Evolutionary conservation across 2,888 invertebrate species (phyloP).

Genomic region (Eupeodes luniger): DNA sequence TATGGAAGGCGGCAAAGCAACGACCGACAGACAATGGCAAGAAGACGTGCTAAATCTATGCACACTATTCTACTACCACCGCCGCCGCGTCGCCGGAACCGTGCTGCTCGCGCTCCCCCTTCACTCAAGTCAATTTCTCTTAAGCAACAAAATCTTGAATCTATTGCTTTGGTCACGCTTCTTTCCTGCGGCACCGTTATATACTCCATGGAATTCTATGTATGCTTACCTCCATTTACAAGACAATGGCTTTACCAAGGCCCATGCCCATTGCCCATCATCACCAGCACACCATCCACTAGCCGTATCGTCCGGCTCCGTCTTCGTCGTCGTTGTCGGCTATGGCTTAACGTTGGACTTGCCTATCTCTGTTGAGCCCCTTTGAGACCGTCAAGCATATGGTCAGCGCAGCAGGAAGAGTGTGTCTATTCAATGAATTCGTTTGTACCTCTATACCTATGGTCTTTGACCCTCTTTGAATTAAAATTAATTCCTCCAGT

Average conservation of each 20-base stretch:
- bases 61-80: background rate
- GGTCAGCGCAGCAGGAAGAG: conserved; percentile 22
- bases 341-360: too few relatives aligned
- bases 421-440: conserved; percentile 19
- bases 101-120: background rate
- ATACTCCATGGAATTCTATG: conserved; percentile 11
- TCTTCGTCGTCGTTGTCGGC: background rate
- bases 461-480: conserved; percentile 65
- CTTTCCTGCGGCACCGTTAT: conserved; percentile 60
- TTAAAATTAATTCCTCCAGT: conserved; percentile 52
- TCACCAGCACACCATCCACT: background rate
- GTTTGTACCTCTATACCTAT: conserved; percentile 35
- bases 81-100: too few relatives aligned
- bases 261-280: background rate
- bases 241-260: conserved; percentile 23
- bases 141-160: conserved; percentile 70
- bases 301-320: background rate
- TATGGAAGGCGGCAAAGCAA: conserved; percentile 17
- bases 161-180: conserved; percentile 74
- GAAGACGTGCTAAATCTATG: conserved; percentile 25
- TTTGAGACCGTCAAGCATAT: background rate
- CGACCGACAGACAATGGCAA: background rate
- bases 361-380: background rate
- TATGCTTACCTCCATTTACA: conserved; percentile 45
- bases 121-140: conserved; percentile 42